phyloP scores from a whole-genome alignment of 2,797 vertebrate genomes.

The Nyctibius grandis region DNA sequence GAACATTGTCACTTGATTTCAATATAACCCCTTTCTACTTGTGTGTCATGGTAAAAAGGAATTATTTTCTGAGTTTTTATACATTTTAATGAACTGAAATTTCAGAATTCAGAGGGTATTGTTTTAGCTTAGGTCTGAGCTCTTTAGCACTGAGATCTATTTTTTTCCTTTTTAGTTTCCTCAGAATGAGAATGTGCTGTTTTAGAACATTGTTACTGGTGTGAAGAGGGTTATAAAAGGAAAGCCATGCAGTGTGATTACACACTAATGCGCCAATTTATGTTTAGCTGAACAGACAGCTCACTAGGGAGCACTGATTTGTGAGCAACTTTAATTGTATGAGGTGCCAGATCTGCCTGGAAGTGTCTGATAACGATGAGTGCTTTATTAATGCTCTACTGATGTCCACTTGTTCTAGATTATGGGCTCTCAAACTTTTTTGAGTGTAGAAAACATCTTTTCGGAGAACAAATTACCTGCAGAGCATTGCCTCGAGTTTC shows the following conservation, averaged over 20 bases:
- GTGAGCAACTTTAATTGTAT: slow-evolving; percentile 22
- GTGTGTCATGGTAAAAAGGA: not conserved
- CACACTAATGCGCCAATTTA: not conserved
- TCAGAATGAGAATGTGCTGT: not conserved
- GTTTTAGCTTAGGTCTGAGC: not conserved
- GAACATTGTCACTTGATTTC: not conserved
- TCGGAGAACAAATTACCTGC: not conserved
- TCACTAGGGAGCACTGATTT: slow-evolving; percentile 16
- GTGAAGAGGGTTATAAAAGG: slow-evolving; percentile 16
- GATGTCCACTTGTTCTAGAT: not conserved
- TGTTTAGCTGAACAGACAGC: slow-evolving; percentile 17
- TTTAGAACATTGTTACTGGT: slow-evolving; percentile 3
- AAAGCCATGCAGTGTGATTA: not conserved
- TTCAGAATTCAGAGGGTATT: not conserved
- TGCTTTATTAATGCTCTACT: not conserved
- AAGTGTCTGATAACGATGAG: not conserved
- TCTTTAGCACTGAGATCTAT: not conserved
- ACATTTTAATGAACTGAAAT: not conserved
- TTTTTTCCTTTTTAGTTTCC: not conserved
- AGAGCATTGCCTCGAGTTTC: not conserved
- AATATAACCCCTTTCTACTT: not conserved
- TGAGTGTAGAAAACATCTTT: not conserved
- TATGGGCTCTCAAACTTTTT: not conserved
- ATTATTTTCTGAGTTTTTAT: not conserved
- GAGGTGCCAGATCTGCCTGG: not conserved